Evolutionary conservation across 2,113 vertebrate species (phyloP), one percentile per base, ranked within the genome.

Genomic region (Gallinago undulata): DNA sequence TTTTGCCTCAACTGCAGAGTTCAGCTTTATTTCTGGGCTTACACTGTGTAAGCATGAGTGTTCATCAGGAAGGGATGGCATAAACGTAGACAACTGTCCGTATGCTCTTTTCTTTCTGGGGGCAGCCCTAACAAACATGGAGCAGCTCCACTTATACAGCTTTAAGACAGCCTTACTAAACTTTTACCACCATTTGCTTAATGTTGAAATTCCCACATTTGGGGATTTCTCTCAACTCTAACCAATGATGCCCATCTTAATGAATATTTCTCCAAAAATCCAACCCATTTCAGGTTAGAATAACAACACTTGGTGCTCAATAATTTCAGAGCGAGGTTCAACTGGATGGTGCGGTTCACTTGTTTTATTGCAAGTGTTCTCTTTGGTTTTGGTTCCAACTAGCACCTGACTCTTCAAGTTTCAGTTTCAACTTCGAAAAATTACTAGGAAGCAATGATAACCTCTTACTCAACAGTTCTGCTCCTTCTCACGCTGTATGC

Each of bases 401-500:
- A 75, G 33, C 59, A 89, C 77, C 74, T 77, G 48, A 83, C 62
- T 63, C 82, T 51, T 45, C 48, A 48, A 64, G 50, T 89, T 93
- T 82, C 68, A 69, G 47, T 84, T 84, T 80, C 48, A 82, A 18
- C 62, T 70, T n/a, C 14, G 27, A 63, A 81, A 97, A 92, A 22
- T 15, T 11, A 33, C 60, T 81, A 17, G 2, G 8, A 87, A 88
- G 80, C 55, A 63, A 45, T 3, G 30, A 57, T 13, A 68, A 85
- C 10, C 37, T 92, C 57, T 70, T 39, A 17, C 33, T 41, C 31
- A 66, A 28, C 21, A 70, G 53, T 18, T 72, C 62, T 88, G 41
- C 7, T 88, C n/a, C 70, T 81, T 63, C 83, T 57, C 51, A 22
- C 5, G 15, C 45, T 19, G 22, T 2, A 7, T 85, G 31, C 35